These are phyloP conservation scores for Aphelenchoides bicaudatus DNA, from an alignment of 2,888 invertebrate genomes.

Conservation along the genomic window DNA sequence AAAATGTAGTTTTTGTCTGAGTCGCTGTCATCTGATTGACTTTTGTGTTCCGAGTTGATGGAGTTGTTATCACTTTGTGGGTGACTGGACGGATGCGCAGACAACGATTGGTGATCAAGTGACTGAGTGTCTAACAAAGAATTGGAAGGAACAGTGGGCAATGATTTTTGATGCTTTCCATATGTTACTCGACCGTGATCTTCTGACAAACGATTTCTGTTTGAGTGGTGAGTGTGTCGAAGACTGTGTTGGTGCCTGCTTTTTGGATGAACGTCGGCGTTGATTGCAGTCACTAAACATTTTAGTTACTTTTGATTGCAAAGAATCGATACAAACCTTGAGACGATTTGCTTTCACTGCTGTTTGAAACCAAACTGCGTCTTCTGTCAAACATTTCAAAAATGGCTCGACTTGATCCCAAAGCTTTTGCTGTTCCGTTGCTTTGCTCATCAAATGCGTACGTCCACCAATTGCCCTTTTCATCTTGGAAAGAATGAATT, in stretches of 20 bases:
- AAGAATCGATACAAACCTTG: too few relatives aligned
- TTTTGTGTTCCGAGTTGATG: neutral
- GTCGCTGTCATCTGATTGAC: conserved; percentile 19
- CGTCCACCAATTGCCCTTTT: conserved; percentile 73
- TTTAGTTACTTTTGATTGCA: too few relatives aligned
- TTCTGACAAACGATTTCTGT: neutral
- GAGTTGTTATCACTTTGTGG: too few relatives aligned
- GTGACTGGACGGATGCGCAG: too few relatives aligned
- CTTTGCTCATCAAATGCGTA: conserved; percentile 78
- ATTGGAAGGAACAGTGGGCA: conserved; percentile 1
- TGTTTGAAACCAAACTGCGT: too few relatives aligned
- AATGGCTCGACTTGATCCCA: conserved; percentile 43
- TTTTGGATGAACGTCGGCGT: too few relatives aligned
- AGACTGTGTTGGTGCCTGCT: too few relatives aligned
- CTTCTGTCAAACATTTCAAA: conserved; percentile 32
- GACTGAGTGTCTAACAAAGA: neutral
- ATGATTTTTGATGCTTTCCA: neutral
- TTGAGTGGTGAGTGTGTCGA: neutral
- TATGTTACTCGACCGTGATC: too few relatives aligned
- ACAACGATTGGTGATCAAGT: too few relatives aligned
- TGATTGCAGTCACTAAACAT: too few relatives aligned
- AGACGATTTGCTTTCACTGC: too few relatives aligned
- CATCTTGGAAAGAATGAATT: conserved; percentile 57
- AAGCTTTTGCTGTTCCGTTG: conserved; percentile 52
- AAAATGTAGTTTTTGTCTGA: conserved; percentile 39